Conservation (phyloP, 2,888 invertebrate genomes). For the Rhagium mordax region DNA sequence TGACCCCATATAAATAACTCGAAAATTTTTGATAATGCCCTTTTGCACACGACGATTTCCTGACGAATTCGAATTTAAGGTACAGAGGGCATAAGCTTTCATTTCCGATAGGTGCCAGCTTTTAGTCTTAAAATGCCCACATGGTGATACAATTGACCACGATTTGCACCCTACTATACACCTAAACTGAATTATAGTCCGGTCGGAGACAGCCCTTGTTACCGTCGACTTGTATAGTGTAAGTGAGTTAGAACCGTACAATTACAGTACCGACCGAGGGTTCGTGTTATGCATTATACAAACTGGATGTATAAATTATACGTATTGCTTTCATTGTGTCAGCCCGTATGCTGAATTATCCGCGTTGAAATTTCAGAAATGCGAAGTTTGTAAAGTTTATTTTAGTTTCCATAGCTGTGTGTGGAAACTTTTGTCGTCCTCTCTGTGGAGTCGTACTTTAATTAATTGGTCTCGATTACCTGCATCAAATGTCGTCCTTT, state of each 20-base stretch:
- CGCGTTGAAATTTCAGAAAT: constrained; percentile 16
- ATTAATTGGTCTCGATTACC: neutral
- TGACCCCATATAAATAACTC: too few relatives aligned
- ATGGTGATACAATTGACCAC: too few relatives aligned
- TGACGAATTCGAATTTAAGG: too few relatives aligned
- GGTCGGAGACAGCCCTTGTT: neutral
- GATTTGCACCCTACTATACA: too few relatives aligned
- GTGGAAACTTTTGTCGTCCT: constrained; percentile 8
- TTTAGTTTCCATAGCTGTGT: neutral
- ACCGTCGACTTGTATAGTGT: neutral
- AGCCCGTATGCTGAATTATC: constrained; percentile 2
- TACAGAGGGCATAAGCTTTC: too few relatives aligned
- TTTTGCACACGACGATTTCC: too few relatives aligned
- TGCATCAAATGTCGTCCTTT: neutral
- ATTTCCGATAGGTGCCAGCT: too few relatives aligned
- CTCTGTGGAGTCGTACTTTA: neutral
- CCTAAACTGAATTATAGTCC: neutral
- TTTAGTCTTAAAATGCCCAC: too few relatives aligned
- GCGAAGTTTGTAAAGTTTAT: constrained; percentile 18
- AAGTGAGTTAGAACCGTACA: neutral
- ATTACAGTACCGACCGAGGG: neutral
- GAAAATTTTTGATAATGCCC: too few relatives aligned
- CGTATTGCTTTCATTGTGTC: constrained; percentile 7
- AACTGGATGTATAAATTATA: constrained; percentile 1
- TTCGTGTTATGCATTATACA: neutral